phyloP scores from a whole-genome alignment of 2,113 vertebrate species.

The pig (Sus scrofa) region DNA sequence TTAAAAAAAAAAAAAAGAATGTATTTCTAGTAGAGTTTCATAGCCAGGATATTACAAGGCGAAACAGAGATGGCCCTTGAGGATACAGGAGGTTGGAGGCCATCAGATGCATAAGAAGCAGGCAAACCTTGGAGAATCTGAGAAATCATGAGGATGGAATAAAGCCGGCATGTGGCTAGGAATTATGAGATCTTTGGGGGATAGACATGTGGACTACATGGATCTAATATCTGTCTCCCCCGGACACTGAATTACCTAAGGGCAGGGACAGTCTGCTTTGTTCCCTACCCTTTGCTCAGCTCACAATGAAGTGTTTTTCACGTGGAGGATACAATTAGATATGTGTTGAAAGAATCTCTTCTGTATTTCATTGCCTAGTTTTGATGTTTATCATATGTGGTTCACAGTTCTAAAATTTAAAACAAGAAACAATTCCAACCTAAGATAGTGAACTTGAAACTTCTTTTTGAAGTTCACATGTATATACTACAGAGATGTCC shows the following conservation, averaged over 20 bases:
- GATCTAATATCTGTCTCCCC: not conserved
- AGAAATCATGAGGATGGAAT: not conserved
- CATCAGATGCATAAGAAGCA: accelerated
- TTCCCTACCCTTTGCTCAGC: not conserved
- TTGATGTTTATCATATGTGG: not conserved
- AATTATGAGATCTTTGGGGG: not conserved
- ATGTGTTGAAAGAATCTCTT: not conserved
- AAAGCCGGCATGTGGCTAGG: not conserved
- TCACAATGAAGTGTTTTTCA: not conserved
- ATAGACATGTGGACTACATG: accelerated
- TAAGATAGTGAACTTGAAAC: not conserved
- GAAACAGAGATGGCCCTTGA: not conserved
- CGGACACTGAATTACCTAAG: not conserved
- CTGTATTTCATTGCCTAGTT: not conserved
- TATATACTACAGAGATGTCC: no score
- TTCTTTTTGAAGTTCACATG: not conserved
- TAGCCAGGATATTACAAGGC: not conserved
- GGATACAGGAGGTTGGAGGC: not conserved
- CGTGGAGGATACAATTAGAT: not conserved
- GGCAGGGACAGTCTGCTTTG: not conserved
- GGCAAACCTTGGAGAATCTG: not conserved
- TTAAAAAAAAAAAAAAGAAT: not conserved
- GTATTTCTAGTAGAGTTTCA: no score
- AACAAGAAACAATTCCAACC: not conserved
- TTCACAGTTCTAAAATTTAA: not conserved